Base-by-base conservation (phyloP, 2,888 invertebrate species). In the Drosophila imparisetae region DNA sequence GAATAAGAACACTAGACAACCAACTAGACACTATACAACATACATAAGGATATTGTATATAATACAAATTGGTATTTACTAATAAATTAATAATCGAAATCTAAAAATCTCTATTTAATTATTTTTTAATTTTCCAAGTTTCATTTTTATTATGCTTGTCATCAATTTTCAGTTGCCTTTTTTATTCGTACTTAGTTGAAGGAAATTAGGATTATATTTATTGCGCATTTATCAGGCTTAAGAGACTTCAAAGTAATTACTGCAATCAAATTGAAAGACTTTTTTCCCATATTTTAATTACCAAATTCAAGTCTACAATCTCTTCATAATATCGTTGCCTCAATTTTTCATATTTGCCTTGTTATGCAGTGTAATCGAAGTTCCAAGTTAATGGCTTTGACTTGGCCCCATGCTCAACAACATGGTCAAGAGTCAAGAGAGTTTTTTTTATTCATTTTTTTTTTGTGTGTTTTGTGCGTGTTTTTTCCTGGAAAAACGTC, bases 401-500 rank as follows among this genome's bases (percentile, higher is more conserved):
- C 80, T 80, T 80, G 62, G 72, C 68, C 58, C 69, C 70, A 73
- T 72, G 83, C 64, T 72, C 66, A 78, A 82, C 80, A 82, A 85
- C 81, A 82, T 82, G 85, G 81, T 79, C 80, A 82, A 81, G 82
- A 85, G 80, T 75, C 74, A 74, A 69, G 59, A 30, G 45, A 60
- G 68, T 65, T 53, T 42, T 66, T 45, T 58, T 61, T 60, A 62
- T 62, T 24, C 30, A 38, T 54, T 53, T 62, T 54, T 62, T 54
- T 49, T 61, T 67, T 75, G 58, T 55, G 53, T 32, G 66, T 75
- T 65, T 63, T 53, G 88, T 83, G 88, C 83, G 79, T 82, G 68
- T 73, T 64, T 83, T 86, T 89, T 85, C 89, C 73, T 72, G 89
- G 89, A 86, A 86, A 87, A 81, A 78, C 77, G 78, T 84, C 89